phyloP scores from a whole-genome alignment of 1,140 invertebrate species.

The Magallana gigas region DNA sequence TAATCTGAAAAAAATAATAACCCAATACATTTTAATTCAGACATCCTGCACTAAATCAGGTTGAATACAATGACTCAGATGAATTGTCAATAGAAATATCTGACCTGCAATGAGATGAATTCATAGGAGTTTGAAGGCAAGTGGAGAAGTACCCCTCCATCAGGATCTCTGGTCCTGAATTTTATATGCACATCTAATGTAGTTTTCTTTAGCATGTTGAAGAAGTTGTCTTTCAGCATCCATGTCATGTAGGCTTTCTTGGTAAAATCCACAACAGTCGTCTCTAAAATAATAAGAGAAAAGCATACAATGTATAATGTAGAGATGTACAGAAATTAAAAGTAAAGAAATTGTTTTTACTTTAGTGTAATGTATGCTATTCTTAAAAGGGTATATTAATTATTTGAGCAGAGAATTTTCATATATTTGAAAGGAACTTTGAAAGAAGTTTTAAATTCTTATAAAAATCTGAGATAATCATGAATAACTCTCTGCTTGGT shows the following conservation, averaged over 20 bases:
- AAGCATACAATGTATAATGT: too few relatives aligned
- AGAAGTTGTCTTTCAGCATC: slow-evolving; percentile 88
- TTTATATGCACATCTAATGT: slow-evolving; percentile 83
- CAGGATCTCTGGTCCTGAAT: slow-evolving; percentile 92
- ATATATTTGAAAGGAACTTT: too few relatives aligned
- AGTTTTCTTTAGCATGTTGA: slow-evolving; percentile 56
- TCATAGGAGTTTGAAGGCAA: slow-evolving; percentile 80
- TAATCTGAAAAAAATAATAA: slow-evolving; percentile 82
- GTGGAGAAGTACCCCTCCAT: slow-evolving; percentile 82
- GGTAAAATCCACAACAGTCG: slow-evolving; percentile 88
- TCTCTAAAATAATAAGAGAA: slow-evolving; percentile 51
- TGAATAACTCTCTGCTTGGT: too few relatives aligned
- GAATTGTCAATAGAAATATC: slow-evolving; percentile 80
- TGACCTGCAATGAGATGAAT: slow-evolving; percentile 94
- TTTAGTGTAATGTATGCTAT: too few relatives aligned
- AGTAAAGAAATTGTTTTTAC: too few relatives aligned
- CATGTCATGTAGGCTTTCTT: slow-evolving; percentile 97
- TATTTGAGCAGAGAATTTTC: too few relatives aligned
- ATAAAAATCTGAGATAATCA: too few relatives aligned
- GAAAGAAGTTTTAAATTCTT: too few relatives aligned
- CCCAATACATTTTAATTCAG: too few relatives aligned
- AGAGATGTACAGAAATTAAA: too few relatives aligned
- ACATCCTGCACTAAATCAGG: too few relatives aligned
- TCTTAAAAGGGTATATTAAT: too few relatives aligned
- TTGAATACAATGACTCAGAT: slow-evolving; percentile 79